Conservation (phyloP, 1,140 invertebrate genomes). For the Aphelenchoides fujianensis region DNA sequence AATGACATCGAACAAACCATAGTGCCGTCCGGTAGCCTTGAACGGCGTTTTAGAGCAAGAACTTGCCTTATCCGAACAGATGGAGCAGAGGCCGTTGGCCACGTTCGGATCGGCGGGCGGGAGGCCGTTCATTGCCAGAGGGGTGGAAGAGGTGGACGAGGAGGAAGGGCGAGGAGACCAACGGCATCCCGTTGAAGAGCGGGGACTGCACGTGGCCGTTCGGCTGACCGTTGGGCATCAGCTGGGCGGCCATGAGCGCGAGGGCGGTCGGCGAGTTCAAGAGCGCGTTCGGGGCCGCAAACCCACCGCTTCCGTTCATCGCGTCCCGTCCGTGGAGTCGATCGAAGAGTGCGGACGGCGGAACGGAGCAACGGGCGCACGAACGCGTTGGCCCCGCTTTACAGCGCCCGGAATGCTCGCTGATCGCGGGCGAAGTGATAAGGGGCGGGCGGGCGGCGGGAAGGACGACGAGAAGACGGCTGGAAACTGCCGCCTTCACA, state of each 20-base stretch:
- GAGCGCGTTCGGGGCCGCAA: no score
- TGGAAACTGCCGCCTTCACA: background rate
- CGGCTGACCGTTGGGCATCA: background rate
- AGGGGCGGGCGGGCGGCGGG: no score
- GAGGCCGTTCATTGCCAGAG: background rate
- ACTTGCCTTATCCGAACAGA: constrained; percentile 27
- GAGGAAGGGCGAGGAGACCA: constrained; percentile 10
- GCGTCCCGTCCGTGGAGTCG: no score
- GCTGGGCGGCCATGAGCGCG: background rate
- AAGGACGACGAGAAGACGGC: no score
- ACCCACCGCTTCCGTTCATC: no score
- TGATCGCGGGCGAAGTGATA: no score
- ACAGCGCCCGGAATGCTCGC: no score
- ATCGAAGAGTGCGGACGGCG: no score
- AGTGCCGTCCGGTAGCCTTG: constrained; percentile 22
- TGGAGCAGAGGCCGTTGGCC: constrained; percentile 19
- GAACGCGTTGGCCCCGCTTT: no score
- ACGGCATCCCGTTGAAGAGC: constrained; percentile 3
- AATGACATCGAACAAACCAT: constrained; percentile 5
- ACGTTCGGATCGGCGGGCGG: constrained; percentile 8
- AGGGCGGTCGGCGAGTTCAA: background rate
- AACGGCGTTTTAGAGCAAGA: background rate
- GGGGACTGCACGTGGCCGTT: background rate
- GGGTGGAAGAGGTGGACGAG: constrained; percentile 21
- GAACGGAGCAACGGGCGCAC: no score